Percentiles rank a stretch among this genome's conserved stretches.
These are phyloP conservation scores for Turnix velox DNA, from an alignment of 2,113 vertebrate species.

Conservation along the genomic window DNA sequence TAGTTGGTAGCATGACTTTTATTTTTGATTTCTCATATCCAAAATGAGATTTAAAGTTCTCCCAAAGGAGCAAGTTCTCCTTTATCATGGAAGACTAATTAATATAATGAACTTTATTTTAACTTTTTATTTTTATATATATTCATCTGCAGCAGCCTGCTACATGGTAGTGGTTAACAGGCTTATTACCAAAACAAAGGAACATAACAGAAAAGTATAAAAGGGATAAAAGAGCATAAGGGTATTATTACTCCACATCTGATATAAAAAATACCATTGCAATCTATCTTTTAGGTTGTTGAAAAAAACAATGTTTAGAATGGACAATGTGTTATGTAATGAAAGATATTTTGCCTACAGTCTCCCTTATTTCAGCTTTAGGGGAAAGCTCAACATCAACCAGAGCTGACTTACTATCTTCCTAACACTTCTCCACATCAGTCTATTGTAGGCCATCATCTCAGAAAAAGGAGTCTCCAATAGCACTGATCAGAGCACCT, in stretches of 20 bases:
- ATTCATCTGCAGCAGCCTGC: neutral
- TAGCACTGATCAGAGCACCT: neutral
- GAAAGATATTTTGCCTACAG: neutral
- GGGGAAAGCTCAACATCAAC: neutral
- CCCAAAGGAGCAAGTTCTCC: neutral
- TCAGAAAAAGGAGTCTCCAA: neutral
- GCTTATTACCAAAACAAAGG: neutral
- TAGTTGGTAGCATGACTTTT: neutral
- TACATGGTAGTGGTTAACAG: rapidly evolving
- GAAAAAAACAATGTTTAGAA: neutral
- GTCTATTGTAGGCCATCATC: neutral
- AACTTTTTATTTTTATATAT: neutral
- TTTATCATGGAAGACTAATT: neutral
- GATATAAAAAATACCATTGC: neutral
- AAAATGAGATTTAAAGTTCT: neutral
- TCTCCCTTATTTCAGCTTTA: neutral
- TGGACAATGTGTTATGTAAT: neutral
- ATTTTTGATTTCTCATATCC: no score
- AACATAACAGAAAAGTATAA: neutral
- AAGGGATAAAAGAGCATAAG: neutral
- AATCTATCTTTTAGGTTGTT: neutral
- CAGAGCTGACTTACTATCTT: neutral
- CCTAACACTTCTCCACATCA: neutral
- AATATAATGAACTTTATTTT: neutral
- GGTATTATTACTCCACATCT: neutral